Evolutionary conservation across 2,888 invertebrate genomes (phyloP), one percentile per base, ranked within the genome.

Genomic region (Sesia bembeciformis): DNA sequence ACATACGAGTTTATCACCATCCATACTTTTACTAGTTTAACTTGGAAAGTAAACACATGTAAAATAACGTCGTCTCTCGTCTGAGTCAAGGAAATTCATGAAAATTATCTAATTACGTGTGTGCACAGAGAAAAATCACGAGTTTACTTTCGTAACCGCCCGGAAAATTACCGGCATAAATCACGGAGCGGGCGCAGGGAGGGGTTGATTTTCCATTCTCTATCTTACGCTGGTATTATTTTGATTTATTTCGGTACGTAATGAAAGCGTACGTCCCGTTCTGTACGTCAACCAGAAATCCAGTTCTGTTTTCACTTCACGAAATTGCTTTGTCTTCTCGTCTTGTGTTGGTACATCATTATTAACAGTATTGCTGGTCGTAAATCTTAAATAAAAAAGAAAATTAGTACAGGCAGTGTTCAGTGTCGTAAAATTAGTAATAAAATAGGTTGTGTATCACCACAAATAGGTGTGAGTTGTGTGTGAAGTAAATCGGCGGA

Each of bases 81-180:
- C 23, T 54, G 57, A 54, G 67, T 65, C 62, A 64, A 65, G 70
- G 69, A 75, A 79, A 78, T 78, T 77, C 76, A 73, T 75, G 78
- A 78, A 82, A 86, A 87, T 85, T 84, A 83, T 85, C 82, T 88
- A 87, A 87, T 88, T 88, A 88, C 78, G 86, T 85, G 78, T 84
- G 83, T 82, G 85, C 76, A 72, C 69, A 70, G 74, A 81, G 84
- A 87, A 88, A 86, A 87, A 86, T 86, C 79, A 84, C 80, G 78
- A 85, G 83, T 88, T 58, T 83, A 82, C 82, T 85, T 82, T 84
- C 81, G 83, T 81, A 85, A 84, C 83, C 84, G 80, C 75, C 82
- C 79, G 87, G 84, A 84, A 86, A 86, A 86, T 86, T 86, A 85
- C 84, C 69, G 74, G 81, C 85, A 86, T 86, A 86, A 86, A 86